Base-by-base conservation (phyloP, 2,888 invertebrate species). In the Scelioninae gen. 2 region DNA sequence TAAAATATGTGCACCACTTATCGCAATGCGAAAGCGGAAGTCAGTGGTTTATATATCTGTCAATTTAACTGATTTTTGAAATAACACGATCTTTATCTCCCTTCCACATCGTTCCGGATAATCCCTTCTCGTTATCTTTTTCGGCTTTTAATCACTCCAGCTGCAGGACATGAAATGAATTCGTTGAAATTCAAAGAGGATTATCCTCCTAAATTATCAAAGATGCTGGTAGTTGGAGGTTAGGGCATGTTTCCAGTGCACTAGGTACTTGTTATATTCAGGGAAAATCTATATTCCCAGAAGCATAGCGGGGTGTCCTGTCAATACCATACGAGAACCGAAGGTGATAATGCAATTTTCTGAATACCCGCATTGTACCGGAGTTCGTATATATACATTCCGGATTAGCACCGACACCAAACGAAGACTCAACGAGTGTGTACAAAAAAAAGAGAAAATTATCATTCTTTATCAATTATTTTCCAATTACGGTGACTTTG, bases 311-410 rank as follows among this genome's bases (percentile, higher is more conserved):
- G 48, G 39, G 48, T 60, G 15, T 48, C 37, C 60, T 60, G 60
- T 60, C 60, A 60, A 60, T 60, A 60, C 16, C 39, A 48, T 33
- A 22, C 28, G 22, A 35, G 18, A 16, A 33, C 18, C 28, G 39
- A 41, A 39, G 19, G 61, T 50, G 61, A 61, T 61, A 50, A 61
- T 50, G 15, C 61, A 61, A 61, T 61, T 61, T 61, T 61, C 50
- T 41, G 41, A 50, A 50, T 57, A 33, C 33, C 57, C 57, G 33
- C 43, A 57, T 45, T 57, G 33, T 45, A 13, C 15, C 9, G 31
- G 2, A 9, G 19, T 33, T 31, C 57, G 33, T 33, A 33, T 15
- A 57, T n/a, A 57, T 16, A 45, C 33, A 57, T 57, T 53, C 53
- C 39, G 25, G 3, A 39, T 53, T 22, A 37, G 2, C 22, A 22